Conservation (phyloP, 2,888 invertebrate genomes). For the Hydrotaea diabolus region DNA sequence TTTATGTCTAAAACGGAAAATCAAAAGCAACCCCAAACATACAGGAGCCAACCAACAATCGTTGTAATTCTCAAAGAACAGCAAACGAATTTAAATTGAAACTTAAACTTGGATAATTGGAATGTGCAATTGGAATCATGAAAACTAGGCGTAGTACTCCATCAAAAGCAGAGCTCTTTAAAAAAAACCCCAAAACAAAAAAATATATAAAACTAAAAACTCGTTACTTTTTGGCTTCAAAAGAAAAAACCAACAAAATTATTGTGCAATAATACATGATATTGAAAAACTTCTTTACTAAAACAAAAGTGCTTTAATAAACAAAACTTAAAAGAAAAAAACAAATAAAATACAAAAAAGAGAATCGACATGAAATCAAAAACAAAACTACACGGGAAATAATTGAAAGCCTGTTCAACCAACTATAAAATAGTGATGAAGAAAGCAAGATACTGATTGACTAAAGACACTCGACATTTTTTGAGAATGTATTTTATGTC, state of each 20-base stretch:
- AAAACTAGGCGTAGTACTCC: neutral
- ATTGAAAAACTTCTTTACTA: conserved; percentile 37
- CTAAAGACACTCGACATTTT: conserved; percentile 51
- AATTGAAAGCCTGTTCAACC: conserved; percentile 42
- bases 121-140: neutral
- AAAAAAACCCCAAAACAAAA: conserved; percentile 9
- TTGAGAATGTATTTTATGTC: conserved; percentile 55
- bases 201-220: neutral
- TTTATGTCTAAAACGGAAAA: conserved; percentile 62
- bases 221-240: conserved; percentile 53
- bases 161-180: neutral
- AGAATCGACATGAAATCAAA: conserved; percentile 9
- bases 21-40: neutral
- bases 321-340: conserved; percentile 35
- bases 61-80: conserved; percentile 57
- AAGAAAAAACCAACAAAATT: conserved; percentile 37
- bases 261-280: conserved; percentile 43
- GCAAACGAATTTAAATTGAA: conserved; percentile 31
- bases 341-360: neutral
- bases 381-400: neutral
- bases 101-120: conserved; percentile 16
- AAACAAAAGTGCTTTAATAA: conserved; percentile 63
- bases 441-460: neutral
- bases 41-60: conserved; percentile 8
- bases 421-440: conserved; percentile 23